Conservation (phyloP, 1,140 invertebrate genomes). For the Limonius californicus region DNA sequence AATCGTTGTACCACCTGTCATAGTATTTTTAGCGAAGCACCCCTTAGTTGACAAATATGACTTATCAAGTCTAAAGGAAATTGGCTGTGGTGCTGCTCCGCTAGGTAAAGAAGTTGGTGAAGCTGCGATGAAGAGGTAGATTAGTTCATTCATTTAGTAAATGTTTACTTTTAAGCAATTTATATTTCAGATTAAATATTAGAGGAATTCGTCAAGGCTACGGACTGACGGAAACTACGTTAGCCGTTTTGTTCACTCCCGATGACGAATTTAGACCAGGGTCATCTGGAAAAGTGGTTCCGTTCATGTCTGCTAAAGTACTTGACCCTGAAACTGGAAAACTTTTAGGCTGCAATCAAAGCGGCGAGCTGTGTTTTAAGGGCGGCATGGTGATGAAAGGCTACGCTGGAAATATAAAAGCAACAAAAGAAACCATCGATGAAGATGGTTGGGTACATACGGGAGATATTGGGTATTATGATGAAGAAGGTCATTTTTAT, state of each 20-base stretch:
- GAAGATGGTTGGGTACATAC: constrained; percentile 75
- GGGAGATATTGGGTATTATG: constrained; percentile 77
- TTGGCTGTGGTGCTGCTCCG: constrained; percentile 51
- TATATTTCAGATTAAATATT: constrained; percentile 23
- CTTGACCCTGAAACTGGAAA: constrained; percentile 59
- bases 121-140: constrained; percentile 44
- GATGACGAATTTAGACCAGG: constrained; percentile 48
- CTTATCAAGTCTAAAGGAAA: constrained; percentile 45
- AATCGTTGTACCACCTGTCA: constrained; percentile 54
- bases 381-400: constrained; percentile 61
- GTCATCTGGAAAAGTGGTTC: constrained; percentile 54
- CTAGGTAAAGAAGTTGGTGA: constrained; percentile 45
- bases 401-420: constrained; percentile 65
- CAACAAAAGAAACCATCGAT: constrained; percentile 65
- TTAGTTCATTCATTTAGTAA: neutral
- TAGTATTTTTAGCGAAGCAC: constrained; percentile 55
- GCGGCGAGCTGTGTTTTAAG: constrained; percentile 69
- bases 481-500: constrained; percentile 67
- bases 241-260: constrained; percentile 39
- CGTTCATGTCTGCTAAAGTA: constrained; percentile 57
- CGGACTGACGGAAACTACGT: constrained; percentile 64
- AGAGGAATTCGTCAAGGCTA: constrained; percentile 58
- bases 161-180: neutral
- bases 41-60: constrained; percentile 47
- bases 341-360: constrained; percentile 54